Evolutionary conservation across 2,113 vertebrate species (phyloP).

Genomic region (Sylvia atricapilla): DNA sequence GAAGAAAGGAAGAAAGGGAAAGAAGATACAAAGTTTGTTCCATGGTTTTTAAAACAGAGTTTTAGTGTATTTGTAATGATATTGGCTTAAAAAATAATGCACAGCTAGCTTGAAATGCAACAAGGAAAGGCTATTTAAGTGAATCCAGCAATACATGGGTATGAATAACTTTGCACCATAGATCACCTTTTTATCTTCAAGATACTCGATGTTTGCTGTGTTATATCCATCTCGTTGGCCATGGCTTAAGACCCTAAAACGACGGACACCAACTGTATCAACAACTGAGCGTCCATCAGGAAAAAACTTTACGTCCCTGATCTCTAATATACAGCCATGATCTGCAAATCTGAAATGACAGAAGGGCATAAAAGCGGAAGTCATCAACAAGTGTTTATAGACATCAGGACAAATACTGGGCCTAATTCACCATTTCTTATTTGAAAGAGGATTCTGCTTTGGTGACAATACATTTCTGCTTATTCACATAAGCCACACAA

Average conservation of each 20-base stretch:
- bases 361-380: slow-evolving; percentile 56
- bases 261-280: slow-evolving; percentile 84
- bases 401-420: slow-evolving; percentile 60
- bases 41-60: slow-evolving; percentile 20
- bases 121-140: slow-evolving; percentile 44
- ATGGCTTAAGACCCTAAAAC: slow-evolving; percentile 88
- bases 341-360: slow-evolving; percentile 82
- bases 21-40: slow-evolving; percentile 31
- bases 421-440: slow-evolving; percentile 36
- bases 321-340: slow-evolving; percentile 91
- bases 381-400: slow-evolving; percentile 48
- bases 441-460: slow-evolving; percentile 20
- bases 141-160: slow-evolving; percentile 63
- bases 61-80: slow-evolving; percentile 20
- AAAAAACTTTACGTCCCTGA: slow-evolving; percentile 90
- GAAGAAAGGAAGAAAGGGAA: slow-evolving; percentile 14
- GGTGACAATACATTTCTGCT: slow-evolving; percentile 32
- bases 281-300: slow-evolving; percentile 89
- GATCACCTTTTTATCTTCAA: slow-evolving; percentile 88
- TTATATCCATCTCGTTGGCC: slow-evolving; percentile 90
- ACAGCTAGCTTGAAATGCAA: slow-evolving; percentile 55
- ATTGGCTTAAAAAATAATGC: slow-evolving; percentile 38
- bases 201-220: slow-evolving; percentile 91
- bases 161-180: slow-evolving; percentile 60
- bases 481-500: slow-evolving; percentile 10